Evolutionary conservation across 2,888 invertebrate genomes (phyloP).

Genomic region (Ecliptopera silaceata): DNA sequence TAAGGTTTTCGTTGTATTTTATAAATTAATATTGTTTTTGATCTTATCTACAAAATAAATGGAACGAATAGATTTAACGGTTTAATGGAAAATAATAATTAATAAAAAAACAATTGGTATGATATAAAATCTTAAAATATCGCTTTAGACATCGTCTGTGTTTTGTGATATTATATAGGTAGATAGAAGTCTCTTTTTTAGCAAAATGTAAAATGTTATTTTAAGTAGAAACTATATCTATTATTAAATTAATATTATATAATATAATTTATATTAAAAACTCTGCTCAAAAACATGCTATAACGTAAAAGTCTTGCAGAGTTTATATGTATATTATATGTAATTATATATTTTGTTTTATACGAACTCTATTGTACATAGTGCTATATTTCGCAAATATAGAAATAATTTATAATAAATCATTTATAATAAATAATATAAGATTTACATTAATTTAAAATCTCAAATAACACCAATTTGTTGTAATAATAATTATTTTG

Average conservation of each 20-base stretch:
- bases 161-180: constrained; percentile 60
- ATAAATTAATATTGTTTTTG: too few species aligned
- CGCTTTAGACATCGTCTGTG: constrained; percentile 57
- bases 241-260: too few species aligned
- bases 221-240: too few species aligned
- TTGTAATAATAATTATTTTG: constrained; percentile 2
- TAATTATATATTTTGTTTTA: not conserved
- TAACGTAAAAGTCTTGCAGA: not conserved
- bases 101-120: constrained; percentile 37
- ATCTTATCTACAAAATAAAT: too few species aligned
- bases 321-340: too few species aligned
- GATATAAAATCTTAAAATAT: constrained; percentile 36
- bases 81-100: constrained; percentile 29
- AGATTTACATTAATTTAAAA: constrained; percentile 2
- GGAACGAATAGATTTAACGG: too few species aligned
- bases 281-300: not conserved
- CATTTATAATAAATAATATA: constrained; percentile 2
- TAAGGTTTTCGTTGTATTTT: too few species aligned
- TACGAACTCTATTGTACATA: constrained; percentile 5
- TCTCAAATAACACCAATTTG: constrained; percentile 15
- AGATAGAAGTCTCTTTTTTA: constrained; percentile 33
- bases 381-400: constrained; percentile 5
- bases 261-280: not conserved
- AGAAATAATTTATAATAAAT: not conserved
- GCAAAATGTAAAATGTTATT: not conserved